These are phyloP conservation scores for Harmothoe impar DNA, from an alignment of 2,888 invertebrate species.

Conservation along the genomic window DNA sequence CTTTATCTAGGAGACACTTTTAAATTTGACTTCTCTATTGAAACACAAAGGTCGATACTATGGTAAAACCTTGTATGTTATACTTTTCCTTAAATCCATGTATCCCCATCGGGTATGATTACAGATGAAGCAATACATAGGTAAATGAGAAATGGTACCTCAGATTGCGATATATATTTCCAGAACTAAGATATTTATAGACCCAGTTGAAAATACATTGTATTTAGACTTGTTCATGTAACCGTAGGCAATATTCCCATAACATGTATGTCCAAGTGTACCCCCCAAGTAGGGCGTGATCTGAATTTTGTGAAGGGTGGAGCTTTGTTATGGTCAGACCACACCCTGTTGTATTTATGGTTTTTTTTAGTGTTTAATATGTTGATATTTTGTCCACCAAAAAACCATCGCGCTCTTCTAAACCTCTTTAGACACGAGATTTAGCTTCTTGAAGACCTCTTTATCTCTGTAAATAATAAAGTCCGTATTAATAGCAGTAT, in stretches of 20 bases:
- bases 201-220: slow-evolving; percentile 40
- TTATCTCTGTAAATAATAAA: too few species aligned
- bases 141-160: neutral
- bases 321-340: slow-evolving; percentile 6
- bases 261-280: neutral
- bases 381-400: neutral
- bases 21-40: too few species aligned
- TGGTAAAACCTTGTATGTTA: too few species aligned
- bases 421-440: too few species aligned
- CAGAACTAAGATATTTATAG: slow-evolving; percentile 38
- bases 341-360: neutral
- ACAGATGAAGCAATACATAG: slow-evolving; percentile 27
- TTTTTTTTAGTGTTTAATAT: slow-evolving; percentile 24
- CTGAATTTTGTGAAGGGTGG: neutral
- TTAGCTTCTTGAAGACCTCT: too few species aligned
- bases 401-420: too few species aligned
- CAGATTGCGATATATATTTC: neutral
- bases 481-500: too few species aligned
- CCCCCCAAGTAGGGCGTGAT: neutral
- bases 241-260: neutral
- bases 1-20: too few species aligned
- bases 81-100: neutral
- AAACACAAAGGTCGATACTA: too few species aligned
- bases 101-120: slow-evolving; percentile 8
- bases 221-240: slow-evolving; percentile 22